A percentile compares a stretch with the other conserved stretches of the same genome.
phyloP scores from a whole-genome alignment of 2,888 invertebrate species.

The Eumacrocentrus americanus region DNA sequence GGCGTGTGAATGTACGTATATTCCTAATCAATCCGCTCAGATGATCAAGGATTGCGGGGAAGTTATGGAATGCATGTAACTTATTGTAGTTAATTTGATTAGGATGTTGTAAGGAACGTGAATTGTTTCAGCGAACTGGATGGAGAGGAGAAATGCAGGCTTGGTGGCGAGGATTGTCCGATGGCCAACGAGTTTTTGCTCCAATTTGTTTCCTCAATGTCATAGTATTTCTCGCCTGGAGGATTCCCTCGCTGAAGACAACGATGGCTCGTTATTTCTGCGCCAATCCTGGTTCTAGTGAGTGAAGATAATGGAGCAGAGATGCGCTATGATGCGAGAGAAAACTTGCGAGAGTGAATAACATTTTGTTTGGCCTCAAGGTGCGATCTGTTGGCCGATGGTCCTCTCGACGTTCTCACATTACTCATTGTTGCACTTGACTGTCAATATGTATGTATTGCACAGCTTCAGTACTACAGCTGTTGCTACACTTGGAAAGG shows the following conservation, averaged over 20 bases:
- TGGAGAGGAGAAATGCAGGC: constrained; percentile 55
- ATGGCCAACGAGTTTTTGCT: constrained; percentile 79
- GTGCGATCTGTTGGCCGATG: constrained; percentile 84
- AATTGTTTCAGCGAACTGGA: constrained; percentile 44
- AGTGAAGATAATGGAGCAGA: constrained; percentile 51
- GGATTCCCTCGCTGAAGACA: constrained; percentile 72
- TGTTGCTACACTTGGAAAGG: constrained; percentile 79
- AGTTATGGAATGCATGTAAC: background rate
- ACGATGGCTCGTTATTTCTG: constrained; percentile 86
- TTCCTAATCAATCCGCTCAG: too few relatives aligned
- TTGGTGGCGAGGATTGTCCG: constrained; percentile 77
- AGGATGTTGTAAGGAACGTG: constrained; percentile 8
- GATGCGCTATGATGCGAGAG: background rate
- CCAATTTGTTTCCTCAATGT: constrained; percentile 81
- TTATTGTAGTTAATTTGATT: constrained; percentile 15
- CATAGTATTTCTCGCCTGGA: constrained; percentile 83
- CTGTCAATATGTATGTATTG: constrained; percentile 95
- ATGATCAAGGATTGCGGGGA: too few relatives aligned
- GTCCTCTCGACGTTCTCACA: constrained; percentile 95
- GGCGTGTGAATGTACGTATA: constrained; percentile 40
- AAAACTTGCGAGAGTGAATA: background rate
- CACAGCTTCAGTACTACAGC: constrained; percentile 80
- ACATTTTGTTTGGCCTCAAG: constrained; percentile 62
- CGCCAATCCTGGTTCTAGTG: constrained; percentile 79
- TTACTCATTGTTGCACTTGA: constrained; percentile 82